Percentiles rank a stretch among this genome's conserved stretches.
Conservation (phyloP, 2,113 vertebrate genomes). For the Nettapus auritus region DNA sequence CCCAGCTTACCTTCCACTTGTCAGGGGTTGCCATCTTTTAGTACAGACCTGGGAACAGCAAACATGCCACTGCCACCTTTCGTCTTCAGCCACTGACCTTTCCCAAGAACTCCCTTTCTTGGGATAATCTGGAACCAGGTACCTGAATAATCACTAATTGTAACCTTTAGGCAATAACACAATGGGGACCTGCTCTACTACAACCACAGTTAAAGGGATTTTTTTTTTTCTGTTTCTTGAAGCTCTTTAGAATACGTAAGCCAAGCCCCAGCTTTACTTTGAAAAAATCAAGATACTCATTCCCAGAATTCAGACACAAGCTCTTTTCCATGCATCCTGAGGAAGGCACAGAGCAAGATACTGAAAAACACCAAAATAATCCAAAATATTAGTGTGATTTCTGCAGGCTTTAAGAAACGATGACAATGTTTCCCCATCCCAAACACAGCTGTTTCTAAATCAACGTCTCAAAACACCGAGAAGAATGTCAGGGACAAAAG, state of each 20-base stretch:
- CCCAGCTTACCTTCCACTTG: neutral
- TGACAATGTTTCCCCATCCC: rapidly evolving
- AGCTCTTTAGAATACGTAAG: neutral
- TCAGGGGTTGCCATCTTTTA: neutral
- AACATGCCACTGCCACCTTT: neutral
- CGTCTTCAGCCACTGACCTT: neutral
- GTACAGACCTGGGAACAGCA: neutral
- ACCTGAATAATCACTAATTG: neutral
- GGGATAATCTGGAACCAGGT: neutral
- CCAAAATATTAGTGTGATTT: neutral
- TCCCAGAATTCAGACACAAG: neutral
- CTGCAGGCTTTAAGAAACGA: neutral
- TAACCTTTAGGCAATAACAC: neutral
- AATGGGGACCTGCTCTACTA: neutral
- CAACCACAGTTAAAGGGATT: neutral
- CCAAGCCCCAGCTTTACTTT: neutral
- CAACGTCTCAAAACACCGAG: neutral
- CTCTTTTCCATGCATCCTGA: neutral
- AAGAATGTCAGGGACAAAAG: neutral
- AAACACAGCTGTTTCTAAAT: neutral
- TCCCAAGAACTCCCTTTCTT: neutral
- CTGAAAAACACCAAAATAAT: neutral
- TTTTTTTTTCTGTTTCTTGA: neutral
- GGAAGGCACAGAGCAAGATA: neutral
- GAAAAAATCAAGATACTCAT: neutral